phyloP scores from a whole-genome alignment of 2,797 vertebrate species.

The Tauraco hartlaubi region DNA sequence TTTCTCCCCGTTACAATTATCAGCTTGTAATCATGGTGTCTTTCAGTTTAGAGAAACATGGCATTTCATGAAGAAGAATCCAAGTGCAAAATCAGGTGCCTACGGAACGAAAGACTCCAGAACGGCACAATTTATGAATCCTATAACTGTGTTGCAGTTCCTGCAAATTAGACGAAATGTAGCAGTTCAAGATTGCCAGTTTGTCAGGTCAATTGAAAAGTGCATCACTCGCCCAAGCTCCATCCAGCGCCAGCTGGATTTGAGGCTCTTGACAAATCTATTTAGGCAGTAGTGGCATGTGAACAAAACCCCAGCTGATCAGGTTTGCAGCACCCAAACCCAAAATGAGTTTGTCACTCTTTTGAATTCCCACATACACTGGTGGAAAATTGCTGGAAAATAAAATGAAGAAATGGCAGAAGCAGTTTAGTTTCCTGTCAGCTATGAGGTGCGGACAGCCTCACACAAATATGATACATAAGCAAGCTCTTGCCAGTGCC shows the following conservation, averaged over 20 bases:
- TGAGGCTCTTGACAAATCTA: not conserved
- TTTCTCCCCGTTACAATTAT: not conserved
- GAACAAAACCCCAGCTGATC: not conserved
- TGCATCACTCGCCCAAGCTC: not conserved
- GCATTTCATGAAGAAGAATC: not conserved
- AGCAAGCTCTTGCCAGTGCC: not conserved
- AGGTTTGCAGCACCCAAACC: not conserved
- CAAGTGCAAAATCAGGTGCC: not conserved
- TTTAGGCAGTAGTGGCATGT: not conserved
- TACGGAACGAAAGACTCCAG: not conserved
- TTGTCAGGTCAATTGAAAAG: not conserved
- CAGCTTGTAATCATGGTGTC: not conserved
- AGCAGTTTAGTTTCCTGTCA: slow-evolving; percentile 42
- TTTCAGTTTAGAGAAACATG: not conserved
- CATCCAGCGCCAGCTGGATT: slow-evolving; percentile 6
- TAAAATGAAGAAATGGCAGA: slow-evolving; percentile 49
- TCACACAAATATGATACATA: not conserved
- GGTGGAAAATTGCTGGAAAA: slow-evolving; percentile 27
- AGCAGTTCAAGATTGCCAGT: not conserved
- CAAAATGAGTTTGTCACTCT: slow-evolving; percentile 64
- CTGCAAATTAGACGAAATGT: not conserved
- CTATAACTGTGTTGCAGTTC: not conserved
- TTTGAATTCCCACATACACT: slow-evolving; percentile 14
- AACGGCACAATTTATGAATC: not conserved
- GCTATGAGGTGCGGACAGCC: not conserved